Conservation (phyloP, 2,113 vertebrate species). For the Cathartes aura region DNA sequence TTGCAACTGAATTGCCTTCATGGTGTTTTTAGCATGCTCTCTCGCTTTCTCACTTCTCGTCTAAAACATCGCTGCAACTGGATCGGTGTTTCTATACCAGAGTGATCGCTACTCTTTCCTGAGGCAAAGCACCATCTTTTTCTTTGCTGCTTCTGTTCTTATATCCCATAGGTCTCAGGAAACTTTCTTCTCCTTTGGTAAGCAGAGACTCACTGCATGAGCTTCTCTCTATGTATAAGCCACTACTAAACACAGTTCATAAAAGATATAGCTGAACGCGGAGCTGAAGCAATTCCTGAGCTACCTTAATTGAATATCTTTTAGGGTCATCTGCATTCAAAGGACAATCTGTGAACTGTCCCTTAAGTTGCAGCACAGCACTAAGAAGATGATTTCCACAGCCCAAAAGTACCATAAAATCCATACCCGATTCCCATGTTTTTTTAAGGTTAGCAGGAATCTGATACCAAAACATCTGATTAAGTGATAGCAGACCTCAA, state of each 20-base stretch:
- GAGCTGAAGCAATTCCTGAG: neutral
- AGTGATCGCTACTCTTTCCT: neutral
- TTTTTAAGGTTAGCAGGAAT: neutral
- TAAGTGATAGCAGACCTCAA: neutral
- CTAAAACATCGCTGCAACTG: neutral
- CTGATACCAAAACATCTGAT: neutral
- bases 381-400: neutral
- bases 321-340: neutral
- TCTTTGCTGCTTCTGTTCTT: neutral
- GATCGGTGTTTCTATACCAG: neutral
- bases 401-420: neutral
- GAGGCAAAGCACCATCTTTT: neutral
- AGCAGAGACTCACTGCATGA: neutral
- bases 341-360: neutral
- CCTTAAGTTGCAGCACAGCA: neutral
- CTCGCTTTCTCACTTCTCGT: neutral
- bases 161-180: neutral
- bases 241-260: neutral
- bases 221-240: neutral
- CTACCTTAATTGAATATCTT: neutral
- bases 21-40: neutral
- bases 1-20: neutral
- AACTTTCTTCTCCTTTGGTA: neutral
- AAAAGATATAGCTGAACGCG: neutral
- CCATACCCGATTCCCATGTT: neutral